These are phyloP conservation scores for Hypocryptadius cinnamomeus DNA, from an alignment of 2,113 vertebrate species.

Conservation along the genomic window DNA sequence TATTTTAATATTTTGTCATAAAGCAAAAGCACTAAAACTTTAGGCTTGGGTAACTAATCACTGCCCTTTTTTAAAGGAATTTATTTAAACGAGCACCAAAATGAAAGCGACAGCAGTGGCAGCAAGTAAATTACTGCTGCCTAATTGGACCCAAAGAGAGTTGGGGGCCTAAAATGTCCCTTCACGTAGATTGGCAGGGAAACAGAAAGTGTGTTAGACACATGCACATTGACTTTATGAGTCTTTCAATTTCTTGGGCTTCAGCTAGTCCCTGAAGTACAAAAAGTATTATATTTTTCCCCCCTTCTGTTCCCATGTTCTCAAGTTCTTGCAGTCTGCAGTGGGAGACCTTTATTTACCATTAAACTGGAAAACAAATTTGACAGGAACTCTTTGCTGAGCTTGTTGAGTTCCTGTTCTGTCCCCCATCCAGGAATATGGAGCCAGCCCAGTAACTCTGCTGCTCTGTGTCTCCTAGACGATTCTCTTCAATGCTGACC, in stretches of 20 bases:
- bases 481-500: neutral
- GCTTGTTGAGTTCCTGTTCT: neutral
- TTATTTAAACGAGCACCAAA: neutral
- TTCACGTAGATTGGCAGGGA: neutral
- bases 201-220: neutral
- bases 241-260: neutral
- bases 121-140: neutral
- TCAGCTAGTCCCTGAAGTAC: neutral
- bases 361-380: neutral
- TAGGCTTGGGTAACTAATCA: neutral
- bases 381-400: neutral
- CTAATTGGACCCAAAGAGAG: conserved; percentile 36
- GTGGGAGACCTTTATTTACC: neutral
- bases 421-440: neutral
- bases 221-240: neutral
- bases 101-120: conserved; percentile 6
- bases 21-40: neutral
- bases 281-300: neutral
- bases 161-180: neutral
- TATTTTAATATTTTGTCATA: neutral
- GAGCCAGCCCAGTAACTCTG: neutral
- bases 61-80: neutral
- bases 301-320: neutral
- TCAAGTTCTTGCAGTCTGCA: neutral
- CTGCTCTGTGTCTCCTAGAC: neutral